Percentiles rank a stretch among this genome's conserved stretches.
phyloP scores from a whole-genome alignment of 2,113 vertebrate species.

The Spea multiplicata region DNA sequence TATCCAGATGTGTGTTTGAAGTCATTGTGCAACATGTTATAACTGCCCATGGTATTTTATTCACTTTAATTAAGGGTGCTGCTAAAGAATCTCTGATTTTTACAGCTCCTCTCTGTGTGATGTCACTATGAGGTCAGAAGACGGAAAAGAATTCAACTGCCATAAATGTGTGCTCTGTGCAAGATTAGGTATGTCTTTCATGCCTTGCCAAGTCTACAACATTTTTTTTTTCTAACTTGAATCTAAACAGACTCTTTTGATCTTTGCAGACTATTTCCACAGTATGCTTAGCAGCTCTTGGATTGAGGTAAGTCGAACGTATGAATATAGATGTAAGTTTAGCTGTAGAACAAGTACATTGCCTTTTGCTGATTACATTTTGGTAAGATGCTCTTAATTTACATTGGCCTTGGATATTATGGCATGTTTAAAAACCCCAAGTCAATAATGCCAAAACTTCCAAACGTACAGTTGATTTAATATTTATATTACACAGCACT shows the following conservation, averaged over 20 bases:
- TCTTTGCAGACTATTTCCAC: conserved; percentile 89
- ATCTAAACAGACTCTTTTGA: conserved; percentile 49
- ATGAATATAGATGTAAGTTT: not conserved
- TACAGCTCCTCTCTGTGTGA: conserved; percentile 85
- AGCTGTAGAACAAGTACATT: not conserved
- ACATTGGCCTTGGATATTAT: too few relatives aligned
- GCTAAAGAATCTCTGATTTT: conserved; percentile 13
- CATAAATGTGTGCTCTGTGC: conserved; percentile 97
- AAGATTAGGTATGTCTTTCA: conserved; percentile 79
- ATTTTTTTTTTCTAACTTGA: conserved; percentile 42
- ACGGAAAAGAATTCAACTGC: conserved; percentile 91
- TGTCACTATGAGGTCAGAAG: conserved; percentile 88
- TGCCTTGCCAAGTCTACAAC: conserved; percentile 20
- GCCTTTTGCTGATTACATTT: too few relatives aligned
- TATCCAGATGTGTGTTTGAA: not conserved
- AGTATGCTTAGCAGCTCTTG: conserved; percentile 96
- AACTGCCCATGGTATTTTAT: not conserved
- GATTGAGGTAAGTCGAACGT: conserved; percentile 84
- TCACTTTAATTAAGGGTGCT: not conserved
- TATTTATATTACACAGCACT: too few relatives aligned
- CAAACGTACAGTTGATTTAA: too few relatives aligned
- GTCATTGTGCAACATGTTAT: not conserved
- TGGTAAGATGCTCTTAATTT: too few relatives aligned
- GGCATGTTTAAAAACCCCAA: too few relatives aligned
- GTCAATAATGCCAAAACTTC: too few relatives aligned